Evolutionary conservation across 2,797 vertebrate species (phyloP).

Genomic region (Anableps anableps): DNA sequence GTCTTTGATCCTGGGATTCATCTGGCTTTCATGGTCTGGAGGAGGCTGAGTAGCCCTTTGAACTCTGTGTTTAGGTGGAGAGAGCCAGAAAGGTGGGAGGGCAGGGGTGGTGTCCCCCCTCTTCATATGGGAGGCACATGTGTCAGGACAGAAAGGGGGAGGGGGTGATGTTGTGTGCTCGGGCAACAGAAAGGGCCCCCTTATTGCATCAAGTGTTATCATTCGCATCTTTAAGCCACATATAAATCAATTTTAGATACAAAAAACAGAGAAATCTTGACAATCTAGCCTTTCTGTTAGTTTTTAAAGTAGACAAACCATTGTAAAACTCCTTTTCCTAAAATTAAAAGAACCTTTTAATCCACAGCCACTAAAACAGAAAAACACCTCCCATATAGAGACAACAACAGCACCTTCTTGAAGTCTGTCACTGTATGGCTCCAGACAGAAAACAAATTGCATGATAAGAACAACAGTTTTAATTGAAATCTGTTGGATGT

Average conservation of each 20-base stretch:
- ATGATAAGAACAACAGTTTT: not conserved
- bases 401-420: not conserved
- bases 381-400: not conserved
- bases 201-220: not conserved
- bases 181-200: slow-evolving; percentile 53
- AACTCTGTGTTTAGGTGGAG: slow-evolving; percentile 85
- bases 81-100: slow-evolving; percentile 73
- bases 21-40: slow-evolving; percentile 87
- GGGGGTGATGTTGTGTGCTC: slow-evolving; percentile 25
- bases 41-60: slow-evolving; percentile 84
- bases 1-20: slow-evolving; percentile 85
- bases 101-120: slow-evolving; percentile 68
- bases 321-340: not conserved
- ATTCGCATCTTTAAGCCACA: not conserved
- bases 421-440: not conserved
- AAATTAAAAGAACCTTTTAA: not conserved
- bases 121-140: slow-evolving; percentile 84
- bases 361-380: not conserved
- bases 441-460: not conserved
- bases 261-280: not conserved
- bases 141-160: slow-evolving; percentile 64
- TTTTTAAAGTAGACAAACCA: too few species aligned
- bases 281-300: not conserved
- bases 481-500: not conserved
- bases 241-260: not conserved